phyloP scores from a whole-genome alignment of 1,140 invertebrate genomes.

The Dendrolimus kikuchii region DNA sequence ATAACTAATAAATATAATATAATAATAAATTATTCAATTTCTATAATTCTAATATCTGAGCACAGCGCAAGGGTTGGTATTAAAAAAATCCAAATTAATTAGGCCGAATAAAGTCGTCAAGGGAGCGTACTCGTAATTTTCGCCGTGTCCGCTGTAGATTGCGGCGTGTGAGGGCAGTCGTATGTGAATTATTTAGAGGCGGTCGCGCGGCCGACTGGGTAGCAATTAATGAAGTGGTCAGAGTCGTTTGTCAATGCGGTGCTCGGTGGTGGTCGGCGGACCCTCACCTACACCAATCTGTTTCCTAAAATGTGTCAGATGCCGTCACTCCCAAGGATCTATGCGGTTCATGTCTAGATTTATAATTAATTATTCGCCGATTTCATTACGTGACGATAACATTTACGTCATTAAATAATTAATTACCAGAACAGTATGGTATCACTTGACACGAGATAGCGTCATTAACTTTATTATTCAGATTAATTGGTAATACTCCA shows the following conservation, averaged over 20 bases:
- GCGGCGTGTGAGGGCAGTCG: slow-evolving; percentile 27
- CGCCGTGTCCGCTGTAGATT: slow-evolving; percentile 28
- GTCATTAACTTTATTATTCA: slow-evolving; percentile 11
- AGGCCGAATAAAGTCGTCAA: slow-evolving; percentile 19
- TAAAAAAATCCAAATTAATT: slow-evolving; percentile 26
- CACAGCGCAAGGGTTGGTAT: slow-evolving; percentile 9
- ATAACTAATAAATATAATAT: slow-evolving; percentile 7
- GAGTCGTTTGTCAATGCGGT: slow-evolving; percentile 57
- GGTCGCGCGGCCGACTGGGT: slow-evolving; percentile 40
- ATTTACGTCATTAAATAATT: too few species aligned
- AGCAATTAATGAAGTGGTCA: slow-evolving; percentile 64
- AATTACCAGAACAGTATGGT: too few species aligned
- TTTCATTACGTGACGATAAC: too few species aligned
- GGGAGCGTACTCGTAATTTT: slow-evolving; percentile 25
- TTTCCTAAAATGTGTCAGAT: slow-evolving; percentile 40
- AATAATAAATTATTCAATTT: slow-evolving; percentile 13
- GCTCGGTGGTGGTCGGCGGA: slow-evolving; percentile 24
- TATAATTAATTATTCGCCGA: too few species aligned
- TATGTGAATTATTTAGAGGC: slow-evolving; percentile 65
- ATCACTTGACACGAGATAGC: too few species aligned
- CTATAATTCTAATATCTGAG: slow-evolving; percentile 14
- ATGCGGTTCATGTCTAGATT: slow-evolving; percentile 11
- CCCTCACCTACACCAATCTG: slow-evolving; percentile 37
- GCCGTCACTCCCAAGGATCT: slow-evolving; percentile 23
- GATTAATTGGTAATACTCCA: slow-evolving; percentile 7